Evolutionary conservation across 1,140 invertebrate genomes (phyloP), one percentile per base, ranked within the genome.

Genomic region (Pachyrhynchus sulphureomaculatus): DNA sequence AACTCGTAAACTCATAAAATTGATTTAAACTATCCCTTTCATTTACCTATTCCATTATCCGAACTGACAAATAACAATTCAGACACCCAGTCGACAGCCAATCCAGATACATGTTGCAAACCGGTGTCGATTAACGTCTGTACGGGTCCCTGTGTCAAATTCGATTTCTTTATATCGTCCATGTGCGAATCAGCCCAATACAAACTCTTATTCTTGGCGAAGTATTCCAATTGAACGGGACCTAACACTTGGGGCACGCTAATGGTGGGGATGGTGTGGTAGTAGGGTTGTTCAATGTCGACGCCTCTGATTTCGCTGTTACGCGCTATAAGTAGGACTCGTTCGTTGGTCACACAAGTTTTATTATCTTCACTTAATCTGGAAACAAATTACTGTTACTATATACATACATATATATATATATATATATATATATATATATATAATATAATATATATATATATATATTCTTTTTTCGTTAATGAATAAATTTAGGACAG

Each of bases 231-330:
- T 62, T 85, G 81, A 18, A 82, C 78, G 4, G 89, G 88, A 41
- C 81, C 76, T 17, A 87, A 79, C 20, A 87, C 79, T 69, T 85
- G 80, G 15, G 87, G 86, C 1, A 86, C 76, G 34, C 85, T 83
- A 33, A 92, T 85, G 0, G 89, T 86, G 6, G 91, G 89, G 62
- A 92, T 89, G 20, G 89, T 86, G 70, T 90, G 86, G 74, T 87
- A 88, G 72, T 86, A 84, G 0, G 88, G 86, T 72, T 86, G 82
- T 36, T 84, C 79, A 24, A 93, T 74, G 74, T 93, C 89, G 29
- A 95, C 87, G 10, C 92, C 92, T 39, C 91, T 83, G 60, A 95
- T 90, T 77, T 92, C 91, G 70, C 87, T 88, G 17, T 80, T 76
- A 60, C 86, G 80, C 9, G 87, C 86, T 69, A 91, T 88, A 53